Percentiles rank a stretch among this genome's conserved stretches.
phyloP scores from a whole-genome alignment of 2,797 vertebrate genomes.

The Okamejei kenojei region DNA sequence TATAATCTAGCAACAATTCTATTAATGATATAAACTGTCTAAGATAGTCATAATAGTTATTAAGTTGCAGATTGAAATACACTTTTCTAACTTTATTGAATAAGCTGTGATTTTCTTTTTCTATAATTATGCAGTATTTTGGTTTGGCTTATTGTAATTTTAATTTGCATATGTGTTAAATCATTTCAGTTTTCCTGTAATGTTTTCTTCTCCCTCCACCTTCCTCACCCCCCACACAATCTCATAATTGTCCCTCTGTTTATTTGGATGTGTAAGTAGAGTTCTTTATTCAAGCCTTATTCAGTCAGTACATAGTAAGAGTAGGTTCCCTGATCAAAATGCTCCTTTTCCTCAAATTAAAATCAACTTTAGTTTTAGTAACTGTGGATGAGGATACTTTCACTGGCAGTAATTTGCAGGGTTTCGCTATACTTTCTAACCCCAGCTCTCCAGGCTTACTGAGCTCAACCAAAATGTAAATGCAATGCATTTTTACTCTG shows the following conservation, averaged over 20 bases:
- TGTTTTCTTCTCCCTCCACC: neutral
- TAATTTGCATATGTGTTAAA: neutral
- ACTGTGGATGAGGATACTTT: neutral
- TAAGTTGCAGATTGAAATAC: neutral
- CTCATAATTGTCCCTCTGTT: neutral
- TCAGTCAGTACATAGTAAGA: neutral
- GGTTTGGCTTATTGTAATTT: slow-evolving; percentile 19
- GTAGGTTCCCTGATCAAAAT: neutral
- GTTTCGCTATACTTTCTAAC: neutral
- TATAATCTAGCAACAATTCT: neutral
- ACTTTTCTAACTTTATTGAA: neutral
- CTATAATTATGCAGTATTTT: neutral
- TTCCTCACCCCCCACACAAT: no score
- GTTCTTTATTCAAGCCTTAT: neutral
- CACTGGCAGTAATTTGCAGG: no score
- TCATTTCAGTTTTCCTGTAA: neutral
- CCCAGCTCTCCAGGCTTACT: no score
- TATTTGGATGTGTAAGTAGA: slow-evolving; percentile 7
- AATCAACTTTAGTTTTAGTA: neutral
- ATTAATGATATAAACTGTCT: neutral
- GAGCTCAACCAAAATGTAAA: neutral
- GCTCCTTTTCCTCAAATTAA: neutral
- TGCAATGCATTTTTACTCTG: neutral
- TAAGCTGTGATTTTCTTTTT: neutral
- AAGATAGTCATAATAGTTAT: neutral